These are phyloP conservation scores for Eudemis profundana DNA, from an alignment of 2,888 invertebrate species.

Conservation along the genomic window DNA sequence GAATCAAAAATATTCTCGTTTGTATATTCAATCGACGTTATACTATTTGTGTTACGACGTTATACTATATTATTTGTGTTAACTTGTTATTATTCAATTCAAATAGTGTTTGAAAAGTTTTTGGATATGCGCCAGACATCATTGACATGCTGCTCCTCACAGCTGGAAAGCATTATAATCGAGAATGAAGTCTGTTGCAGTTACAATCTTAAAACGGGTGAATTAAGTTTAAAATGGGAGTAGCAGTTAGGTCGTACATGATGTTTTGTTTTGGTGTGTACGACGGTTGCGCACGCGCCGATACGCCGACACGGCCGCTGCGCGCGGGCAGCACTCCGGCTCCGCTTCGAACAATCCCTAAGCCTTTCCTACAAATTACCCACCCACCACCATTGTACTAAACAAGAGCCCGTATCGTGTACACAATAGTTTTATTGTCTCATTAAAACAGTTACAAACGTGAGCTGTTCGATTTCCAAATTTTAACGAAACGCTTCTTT, in stretches of 20 bases:
- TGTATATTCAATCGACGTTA: background rate
- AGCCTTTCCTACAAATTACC: constrained; percentile 48
- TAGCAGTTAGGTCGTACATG: background rate
- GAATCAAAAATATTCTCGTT: background rate
- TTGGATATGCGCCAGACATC: constrained; percentile 30
- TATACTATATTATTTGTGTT: background rate
- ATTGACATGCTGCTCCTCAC: constrained; percentile 4
- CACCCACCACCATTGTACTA: constrained; percentile 62
- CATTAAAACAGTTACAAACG: constrained; percentile 30
- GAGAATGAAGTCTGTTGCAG: background rate
- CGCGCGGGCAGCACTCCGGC: constrained; percentile 14
- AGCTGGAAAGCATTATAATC: background rate
- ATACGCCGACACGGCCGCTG: constrained; percentile 36
- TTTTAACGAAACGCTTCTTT: constrained; percentile 49
- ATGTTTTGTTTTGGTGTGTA: constrained; percentile 19
- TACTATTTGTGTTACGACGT: background rate
- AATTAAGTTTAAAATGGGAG: constrained; percentile 6
- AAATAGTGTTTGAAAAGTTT: constrained; percentile 12
- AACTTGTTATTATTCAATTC: constrained; percentile 25
- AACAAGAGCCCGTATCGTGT: constrained; percentile 66
- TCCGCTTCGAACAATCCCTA: constrained; percentile 50
- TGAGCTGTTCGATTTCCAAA: constrained; percentile 41
- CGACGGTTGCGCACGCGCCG: constrained; percentile 22
- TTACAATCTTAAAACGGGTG: background rate
- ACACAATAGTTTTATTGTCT: constrained; percentile 46